Base-by-base conservation (phyloP, 2,888 invertebrate species). In the Tinea trinotella region DNA sequence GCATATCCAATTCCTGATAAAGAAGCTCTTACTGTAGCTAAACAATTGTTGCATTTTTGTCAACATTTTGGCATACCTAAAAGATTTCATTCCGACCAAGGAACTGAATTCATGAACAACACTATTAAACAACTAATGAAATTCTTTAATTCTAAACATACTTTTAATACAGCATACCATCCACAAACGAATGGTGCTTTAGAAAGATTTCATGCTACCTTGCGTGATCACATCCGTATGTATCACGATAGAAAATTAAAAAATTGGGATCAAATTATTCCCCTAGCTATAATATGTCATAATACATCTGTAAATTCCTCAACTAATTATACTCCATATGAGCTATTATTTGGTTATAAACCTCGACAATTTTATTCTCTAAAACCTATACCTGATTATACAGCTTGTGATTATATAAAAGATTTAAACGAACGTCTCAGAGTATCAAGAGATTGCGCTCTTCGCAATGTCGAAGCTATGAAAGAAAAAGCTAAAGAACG, bases 11-110 rank as follows among this genome's bases (percentile, higher is more conserved):
- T 68, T 19, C 62, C 62, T 1, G 62, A 70, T 18, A 67, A 68
- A 61, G 59, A 68, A 62, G 61, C 64, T 0, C 13, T 57, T 4
- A 68, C 66, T 3, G 59, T 68, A 3, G 67, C 66, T 4, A 60
- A 61, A 57, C n/a, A 59, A 19, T 46, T 68, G 13, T 19, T 69
- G 0, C 46, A 57, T 13, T 68, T 67, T 50, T 69, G 65, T 24
- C 66, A 67, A 63, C 65, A 68, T 24, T 68, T 59, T 34, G 66
- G 66, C 7, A 57, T 67, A 2, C 67, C 66, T 1, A 65, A 64
- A 56, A 54, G 67, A 5, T 65, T 68, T 17, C 70, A 66, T 52
- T 67, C 67, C 0, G 66, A 67, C 48, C 66, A 67, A 62, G 68
- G 66, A 6, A 61, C 62, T 1, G 66, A 67, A 59, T 68, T 68